Base-by-base conservation (phyloP, 2,113 vertebrate species). In the Lonchura striata region DNA sequence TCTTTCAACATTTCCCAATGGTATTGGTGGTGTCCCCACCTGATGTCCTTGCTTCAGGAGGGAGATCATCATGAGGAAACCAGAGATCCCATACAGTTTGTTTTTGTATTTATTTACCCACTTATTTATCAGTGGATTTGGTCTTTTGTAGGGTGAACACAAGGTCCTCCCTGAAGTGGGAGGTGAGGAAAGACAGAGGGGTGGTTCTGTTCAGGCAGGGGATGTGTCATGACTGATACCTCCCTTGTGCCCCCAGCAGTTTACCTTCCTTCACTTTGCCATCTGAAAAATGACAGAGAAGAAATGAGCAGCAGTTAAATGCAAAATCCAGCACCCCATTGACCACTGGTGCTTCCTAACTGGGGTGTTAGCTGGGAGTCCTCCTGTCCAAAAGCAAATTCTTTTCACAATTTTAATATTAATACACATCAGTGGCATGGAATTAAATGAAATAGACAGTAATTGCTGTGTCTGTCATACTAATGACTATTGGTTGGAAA, bases 381-480 rank as follows among this genome's bases (percentile, higher is more conserved):
- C 24, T 88, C 63, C 69, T 81, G 86, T 95, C 52, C 65, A 54
- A 94, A 89, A 78, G 37, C 78, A 66, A 54, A 37, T 1, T 64
- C 27, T 28, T 50, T 69, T 82, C 65, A 31, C 61, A 81, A 11
- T 87, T 83, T 50, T 94, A 66, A 79, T 95, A 93, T 86, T 95
- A 86, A 88, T 88, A 66, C 85, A 79, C 63, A 64, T 94, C 88
- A 83, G 50, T 39, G 61, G 42, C 69, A 90, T 33, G 57, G 65
- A 91, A 88, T 96, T 63, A 89, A 94, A 54, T 89, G 88, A 96
- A 94, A 96, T 75, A 92, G 88, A 76, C 86, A 92, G 80, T 90
- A 92, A 95, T 94, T 96, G 57, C 77, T 81, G 42, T 91, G 75
- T 92, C 76, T 94, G 85, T 94, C 91, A 61, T 87, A 46, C 41